Conservation (phyloP, 1,140 invertebrate species). For the Drosophila pruinosa region DNA sequence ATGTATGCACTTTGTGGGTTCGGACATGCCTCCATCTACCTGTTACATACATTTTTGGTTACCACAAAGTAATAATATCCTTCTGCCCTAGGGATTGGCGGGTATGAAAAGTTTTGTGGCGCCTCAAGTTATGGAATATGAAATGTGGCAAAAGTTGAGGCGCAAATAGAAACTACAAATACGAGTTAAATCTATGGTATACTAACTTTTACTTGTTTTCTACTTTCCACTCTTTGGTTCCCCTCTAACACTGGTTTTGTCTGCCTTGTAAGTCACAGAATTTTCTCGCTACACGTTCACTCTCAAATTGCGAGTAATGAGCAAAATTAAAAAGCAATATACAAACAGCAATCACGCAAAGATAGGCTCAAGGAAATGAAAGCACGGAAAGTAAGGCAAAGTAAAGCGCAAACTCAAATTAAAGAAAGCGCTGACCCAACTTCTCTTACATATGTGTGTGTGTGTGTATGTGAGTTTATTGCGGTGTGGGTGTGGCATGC, state of each 20-base stretch:
- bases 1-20: constrained; percentile 37
- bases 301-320: constrained; percentile 69
- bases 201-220: neutral
- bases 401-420: constrained; percentile 55
- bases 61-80: too few relatives aligned
- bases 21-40: too few relatives aligned
- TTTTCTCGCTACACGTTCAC: constrained; percentile 40
- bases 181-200: constrained; percentile 11
- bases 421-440: constrained; percentile 53
- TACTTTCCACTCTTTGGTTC: neutral
- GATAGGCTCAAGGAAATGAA: neutral
- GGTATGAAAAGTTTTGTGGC: constrained; percentile 34
- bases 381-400: constrained; percentile 9
- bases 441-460: constrained; percentile 6
- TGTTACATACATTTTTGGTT: too few relatives aligned
- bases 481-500: constrained; percentile 11
- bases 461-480: constrained; percentile 3
- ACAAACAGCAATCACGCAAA: constrained; percentile 76
- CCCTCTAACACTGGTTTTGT: neutral
- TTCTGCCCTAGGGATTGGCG: too few relatives aligned
- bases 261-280: constrained; percentile 14
- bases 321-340: constrained; percentile 79
- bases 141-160: constrained; percentile 44
- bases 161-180: constrained; percentile 63
- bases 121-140: constrained; percentile 64